Percentiles rank a stretch among this genome's conserved stretches.
phyloP scores from a whole-genome alignment of 2,888 invertebrate species.

The Diarsia dahlii region DNA sequence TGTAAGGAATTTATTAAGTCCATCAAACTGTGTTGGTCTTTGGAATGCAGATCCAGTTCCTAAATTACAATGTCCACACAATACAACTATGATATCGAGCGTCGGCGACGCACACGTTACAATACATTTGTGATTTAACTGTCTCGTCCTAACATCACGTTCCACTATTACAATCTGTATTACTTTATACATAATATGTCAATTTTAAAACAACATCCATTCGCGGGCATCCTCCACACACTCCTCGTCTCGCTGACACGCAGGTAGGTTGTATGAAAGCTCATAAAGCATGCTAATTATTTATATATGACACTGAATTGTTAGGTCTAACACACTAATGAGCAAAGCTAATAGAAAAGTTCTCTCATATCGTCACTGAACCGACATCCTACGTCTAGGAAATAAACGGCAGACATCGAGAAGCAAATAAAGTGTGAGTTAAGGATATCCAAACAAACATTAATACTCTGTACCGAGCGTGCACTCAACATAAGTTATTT shows the following conservation, averaged over 20 bases:
- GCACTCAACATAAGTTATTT: slow-evolving; percentile 88
- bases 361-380: slow-evolving; percentile 63
- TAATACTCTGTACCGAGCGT: slow-evolving; percentile 84
- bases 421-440: slow-evolving; percentile 85
- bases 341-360: slow-evolving; percentile 74
- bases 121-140: slow-evolving; percentile 64
- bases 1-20: slow-evolving; percentile 84
- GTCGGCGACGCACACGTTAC: slow-evolving; percentile 58
- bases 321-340: slow-evolving; percentile 80
- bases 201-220: slow-evolving; percentile 60
- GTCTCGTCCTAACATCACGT: slow-evolving; percentile 63
- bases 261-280: slow-evolving; percentile 73
- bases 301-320: slow-evolving; percentile 72
- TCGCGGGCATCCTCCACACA: slow-evolving; percentile 45
- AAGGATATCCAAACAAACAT: slow-evolving; percentile 81
- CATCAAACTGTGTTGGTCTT: slow-evolving; percentile 89
- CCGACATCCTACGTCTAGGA: slow-evolving; percentile 71
- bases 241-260: slow-evolving; percentile 56
- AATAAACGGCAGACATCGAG: slow-evolving; percentile 79
- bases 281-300: slow-evolving; percentile 80
- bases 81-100: slow-evolving; percentile 78
- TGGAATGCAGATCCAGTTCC: slow-evolving; percentile 89
- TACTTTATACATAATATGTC: slow-evolving; percentile 56
- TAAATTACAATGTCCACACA: slow-evolving; percentile 80
- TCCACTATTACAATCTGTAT: slow-evolving; percentile 52